Evolutionary conservation across 2,888 invertebrate genomes (phyloP).

Genomic region (Incurvaria masculella): DNA sequence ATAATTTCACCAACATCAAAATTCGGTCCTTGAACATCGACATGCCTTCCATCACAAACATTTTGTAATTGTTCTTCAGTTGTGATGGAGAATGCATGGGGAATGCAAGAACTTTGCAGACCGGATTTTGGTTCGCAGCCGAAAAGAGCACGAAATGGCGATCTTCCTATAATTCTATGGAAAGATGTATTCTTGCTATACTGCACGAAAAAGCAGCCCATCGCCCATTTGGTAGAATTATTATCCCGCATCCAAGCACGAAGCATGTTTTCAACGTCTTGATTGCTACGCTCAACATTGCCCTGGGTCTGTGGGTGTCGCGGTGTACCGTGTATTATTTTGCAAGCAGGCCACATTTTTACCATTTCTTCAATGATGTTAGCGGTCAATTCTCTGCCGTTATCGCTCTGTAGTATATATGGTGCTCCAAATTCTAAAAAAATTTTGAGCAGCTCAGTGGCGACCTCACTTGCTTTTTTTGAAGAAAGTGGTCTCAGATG

Average conservation of each 20-base stretch:
- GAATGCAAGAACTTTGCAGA: slow-evolving; percentile 10
- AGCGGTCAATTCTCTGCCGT: slow-evolving; percentile 17
- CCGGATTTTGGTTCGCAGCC: slow-evolving; percentile 18
- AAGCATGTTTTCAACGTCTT: slow-evolving; percentile 24
- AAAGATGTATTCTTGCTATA: slow-evolving; percentile 18
- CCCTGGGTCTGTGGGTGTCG: slow-evolving; percentile 15
- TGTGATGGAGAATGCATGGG: slow-evolving; percentile 5
- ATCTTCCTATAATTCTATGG: slow-evolving; percentile 17
- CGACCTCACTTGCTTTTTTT: slow-evolving; percentile 21
- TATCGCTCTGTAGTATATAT: slow-evolving; percentile 16
- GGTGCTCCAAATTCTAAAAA: slow-evolving; percentile 17
- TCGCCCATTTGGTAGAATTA: slow-evolving; percentile 20
- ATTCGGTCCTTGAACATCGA: too few relatives aligned
- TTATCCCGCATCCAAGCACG: slow-evolving; percentile 21
- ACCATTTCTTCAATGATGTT: slow-evolving; percentile 18
- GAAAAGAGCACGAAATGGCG: slow-evolving; percentile 20
- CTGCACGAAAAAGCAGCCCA: slow-evolving; percentile 19
- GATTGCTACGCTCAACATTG: slow-evolving; percentile 16
- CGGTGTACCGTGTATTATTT: slow-evolving; percentile 13
- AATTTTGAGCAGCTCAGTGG: slow-evolving; percentile 20
- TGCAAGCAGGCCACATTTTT: slow-evolving; percentile 17
- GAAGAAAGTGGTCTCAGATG: slow-evolving; percentile 21
- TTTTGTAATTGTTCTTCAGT: slow-evolving; percentile 8
- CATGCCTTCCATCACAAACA: too few relatives aligned
- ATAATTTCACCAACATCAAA: too few relatives aligned